phyloP scores from a whole-genome alignment of 1,140 invertebrate species.

The Batillaria attramentaria region DNA sequence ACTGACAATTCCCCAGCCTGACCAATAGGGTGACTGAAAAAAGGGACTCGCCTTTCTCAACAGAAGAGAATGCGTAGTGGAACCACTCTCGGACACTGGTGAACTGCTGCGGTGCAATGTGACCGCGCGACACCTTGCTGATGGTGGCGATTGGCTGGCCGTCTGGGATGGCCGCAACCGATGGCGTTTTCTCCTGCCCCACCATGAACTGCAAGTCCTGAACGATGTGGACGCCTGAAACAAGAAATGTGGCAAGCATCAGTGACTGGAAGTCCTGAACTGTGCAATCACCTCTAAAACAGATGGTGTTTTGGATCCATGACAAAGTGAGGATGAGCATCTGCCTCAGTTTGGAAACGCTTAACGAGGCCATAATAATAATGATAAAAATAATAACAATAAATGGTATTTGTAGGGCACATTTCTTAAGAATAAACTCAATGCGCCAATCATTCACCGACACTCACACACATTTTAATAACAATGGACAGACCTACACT shows the following conservation, averaged over 20 bases:
- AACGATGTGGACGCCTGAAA: slow-evolving; percentile 72
- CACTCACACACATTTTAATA: too few species aligned
- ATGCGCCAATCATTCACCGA: too few species aligned
- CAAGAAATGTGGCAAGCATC: slow-evolving; percentile 27
- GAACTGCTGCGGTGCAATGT: slow-evolving; percentile 95
- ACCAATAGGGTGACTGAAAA: too few species aligned
- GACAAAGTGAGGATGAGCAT: too few species aligned
- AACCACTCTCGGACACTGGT: slow-evolving; percentile 96
- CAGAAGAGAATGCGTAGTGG: slow-evolving; percentile 94
- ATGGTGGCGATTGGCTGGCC: slow-evolving; percentile 85
- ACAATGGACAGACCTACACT: too few species aligned
- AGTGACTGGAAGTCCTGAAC: slow-evolving; percentile 67
- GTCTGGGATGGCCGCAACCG: slow-evolving; percentile 11
- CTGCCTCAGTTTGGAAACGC: too few species aligned
- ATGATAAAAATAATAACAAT: too few species aligned
- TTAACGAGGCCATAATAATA: too few species aligned
- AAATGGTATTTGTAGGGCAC: too few species aligned
- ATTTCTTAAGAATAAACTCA: too few species aligned
- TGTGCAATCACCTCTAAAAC: slow-evolving; percentile 71
- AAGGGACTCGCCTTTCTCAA: slow-evolving; percentile 84
- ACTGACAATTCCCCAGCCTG: too few species aligned
- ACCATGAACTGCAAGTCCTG: slow-evolving; percentile 87
- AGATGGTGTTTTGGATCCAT: too few species aligned
- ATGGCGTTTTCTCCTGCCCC: slow-evolving; percentile 75
- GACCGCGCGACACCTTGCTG: slow-evolving; percentile 89